phyloP scores from a whole-genome alignment of 2,113 vertebrate species.

The Strix uralensis region DNA sequence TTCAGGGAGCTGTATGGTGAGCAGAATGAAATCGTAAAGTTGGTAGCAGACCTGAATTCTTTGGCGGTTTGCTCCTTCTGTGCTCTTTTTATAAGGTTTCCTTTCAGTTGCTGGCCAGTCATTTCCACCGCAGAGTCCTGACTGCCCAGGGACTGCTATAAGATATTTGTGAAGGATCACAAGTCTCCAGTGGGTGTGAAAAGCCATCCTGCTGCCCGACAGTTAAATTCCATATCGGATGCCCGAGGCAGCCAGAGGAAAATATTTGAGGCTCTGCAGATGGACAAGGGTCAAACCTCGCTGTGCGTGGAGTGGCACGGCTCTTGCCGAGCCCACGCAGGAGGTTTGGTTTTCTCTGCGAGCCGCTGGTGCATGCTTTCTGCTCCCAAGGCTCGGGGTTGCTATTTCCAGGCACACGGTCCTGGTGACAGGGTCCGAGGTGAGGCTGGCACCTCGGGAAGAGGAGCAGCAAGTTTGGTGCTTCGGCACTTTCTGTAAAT shows the following conservation, averaged over 20 bases:
- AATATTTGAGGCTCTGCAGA: not conserved
- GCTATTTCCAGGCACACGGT: not conserved
- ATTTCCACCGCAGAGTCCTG: not conserved
- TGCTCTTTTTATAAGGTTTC: not conserved
- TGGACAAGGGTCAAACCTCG: rapidly evolving
- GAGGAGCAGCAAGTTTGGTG: not conserved
- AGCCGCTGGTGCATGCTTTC: not conserved
- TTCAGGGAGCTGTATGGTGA: not conserved
- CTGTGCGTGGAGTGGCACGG: rapidly evolving
- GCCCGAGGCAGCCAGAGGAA: rapidly evolving
- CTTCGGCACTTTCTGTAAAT: rapidly evolving
- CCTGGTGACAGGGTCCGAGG: not conserved
- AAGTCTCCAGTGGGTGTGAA: not conserved
- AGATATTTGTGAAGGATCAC: not conserved
- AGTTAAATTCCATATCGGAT: not conserved
- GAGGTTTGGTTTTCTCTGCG: not conserved
- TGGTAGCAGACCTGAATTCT: not conserved
- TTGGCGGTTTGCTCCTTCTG: not conserved
- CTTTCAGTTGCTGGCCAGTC: not conserved
- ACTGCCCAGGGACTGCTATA: not conserved
- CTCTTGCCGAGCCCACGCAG: rapidly evolving
- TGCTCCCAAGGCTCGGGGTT: not conserved
- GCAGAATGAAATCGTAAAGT: not conserved
- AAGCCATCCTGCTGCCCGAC: not conserved
- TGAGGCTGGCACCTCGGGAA: not conserved